phyloP scores from a whole-genome alignment of 1,140 invertebrate genomes.

The Zaprionus tsacasi region DNA sequence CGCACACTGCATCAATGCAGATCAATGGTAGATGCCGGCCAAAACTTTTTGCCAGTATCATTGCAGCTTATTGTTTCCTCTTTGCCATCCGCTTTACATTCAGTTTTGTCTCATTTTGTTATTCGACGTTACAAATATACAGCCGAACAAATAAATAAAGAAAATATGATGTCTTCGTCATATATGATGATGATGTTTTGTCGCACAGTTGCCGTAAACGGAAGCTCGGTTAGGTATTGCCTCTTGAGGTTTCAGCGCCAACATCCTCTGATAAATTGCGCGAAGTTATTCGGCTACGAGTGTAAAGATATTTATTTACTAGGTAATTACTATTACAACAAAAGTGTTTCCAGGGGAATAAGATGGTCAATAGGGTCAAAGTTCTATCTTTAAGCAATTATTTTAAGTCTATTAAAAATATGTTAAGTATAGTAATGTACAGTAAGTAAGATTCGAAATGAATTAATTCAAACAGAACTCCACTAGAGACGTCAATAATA shows the following conservation, averaged over 20 bases:
- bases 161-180: constrained; percentile 61
- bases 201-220: too few relatives aligned
- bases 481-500: too few relatives aligned
- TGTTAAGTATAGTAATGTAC: too few relatives aligned
- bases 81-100: constrained; percentile 42
- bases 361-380: too few relatives aligned
- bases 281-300: constrained; percentile 3
- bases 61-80: constrained; percentile 52
- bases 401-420: too few relatives aligned
- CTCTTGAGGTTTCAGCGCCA: constrained; percentile 25
- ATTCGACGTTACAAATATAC: constrained; percentile 69
- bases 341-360: too few relatives aligned
- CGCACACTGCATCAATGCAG: constrained; percentile 60
- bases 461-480: too few relatives aligned
- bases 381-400: too few relatives aligned
- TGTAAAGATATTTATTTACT: too few relatives aligned
- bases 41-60: constrained; percentile 32
- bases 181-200: constrained; percentile 50
- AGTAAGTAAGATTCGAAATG: too few relatives aligned
- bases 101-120: constrained; percentile 43
- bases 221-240: constrained; percentile 7
- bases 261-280: constrained; percentile 36
- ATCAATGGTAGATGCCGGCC: constrained; percentile 60
- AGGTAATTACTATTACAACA: too few relatives aligned
- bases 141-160: constrained; percentile 59